These are phyloP conservation scores for Myiagra hebetior DNA, from an alignment of 2,113 vertebrate genomes.

Conservation along the genomic window DNA sequence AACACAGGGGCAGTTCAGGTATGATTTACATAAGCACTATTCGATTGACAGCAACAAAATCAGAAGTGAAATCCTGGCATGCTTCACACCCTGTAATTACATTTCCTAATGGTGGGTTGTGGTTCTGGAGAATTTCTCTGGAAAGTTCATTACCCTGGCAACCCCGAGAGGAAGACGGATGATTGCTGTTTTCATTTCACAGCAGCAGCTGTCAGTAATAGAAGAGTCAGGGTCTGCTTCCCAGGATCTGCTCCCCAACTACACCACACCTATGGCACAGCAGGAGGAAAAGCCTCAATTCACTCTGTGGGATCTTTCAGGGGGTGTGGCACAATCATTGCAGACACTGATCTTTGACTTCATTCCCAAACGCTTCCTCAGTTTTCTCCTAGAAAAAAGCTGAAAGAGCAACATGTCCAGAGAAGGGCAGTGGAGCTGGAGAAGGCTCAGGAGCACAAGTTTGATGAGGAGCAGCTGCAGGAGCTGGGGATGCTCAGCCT, in stretches of 20 bases:
- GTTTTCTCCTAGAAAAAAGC: background rate
- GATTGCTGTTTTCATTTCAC: background rate
- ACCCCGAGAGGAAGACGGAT: background rate
- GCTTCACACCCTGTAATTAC: background rate
- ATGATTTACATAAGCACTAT: background rate
- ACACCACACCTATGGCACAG: background rate
- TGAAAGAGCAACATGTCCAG: background rate
- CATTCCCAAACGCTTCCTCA: background rate
- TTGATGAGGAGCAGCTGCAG: background rate
- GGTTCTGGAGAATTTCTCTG: background rate
- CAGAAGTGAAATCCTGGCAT: background rate
- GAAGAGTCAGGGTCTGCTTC: background rate
- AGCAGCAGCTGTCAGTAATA: background rate
- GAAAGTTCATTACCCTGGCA: background rate
- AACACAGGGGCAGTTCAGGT: background rate
- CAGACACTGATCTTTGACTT: background rate
- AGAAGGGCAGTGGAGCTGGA: background rate
- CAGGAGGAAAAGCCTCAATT: background rate
- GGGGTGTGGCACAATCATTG: background rate
- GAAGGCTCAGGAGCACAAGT: background rate
- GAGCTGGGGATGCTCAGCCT: background rate
- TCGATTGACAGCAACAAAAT: background rate
- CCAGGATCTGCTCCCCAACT: background rate
- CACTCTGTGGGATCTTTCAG: background rate
- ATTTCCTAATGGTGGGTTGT: background rate